Conservation (phyloP, 1,140 invertebrate genomes). For the Rhysida immarginata region DNA sequence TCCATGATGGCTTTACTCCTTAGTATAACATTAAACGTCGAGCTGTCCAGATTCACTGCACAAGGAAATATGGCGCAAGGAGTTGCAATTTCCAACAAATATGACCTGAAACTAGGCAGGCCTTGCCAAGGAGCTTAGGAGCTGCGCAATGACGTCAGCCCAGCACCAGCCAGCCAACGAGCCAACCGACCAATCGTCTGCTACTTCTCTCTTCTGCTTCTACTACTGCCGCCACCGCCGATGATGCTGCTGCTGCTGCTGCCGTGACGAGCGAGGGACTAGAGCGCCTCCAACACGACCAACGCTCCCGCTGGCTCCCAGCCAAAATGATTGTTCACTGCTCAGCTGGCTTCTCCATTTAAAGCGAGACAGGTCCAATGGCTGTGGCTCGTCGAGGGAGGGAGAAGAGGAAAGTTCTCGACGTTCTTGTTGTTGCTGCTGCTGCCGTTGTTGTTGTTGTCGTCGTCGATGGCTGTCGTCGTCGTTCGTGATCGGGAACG, state of each 20-base stretch:
- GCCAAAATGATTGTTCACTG: slow-evolving; percentile 1
- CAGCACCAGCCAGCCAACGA: not conserved
- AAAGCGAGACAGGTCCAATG: not conserved
- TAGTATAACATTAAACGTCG: not conserved
- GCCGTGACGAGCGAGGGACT: too few relatives aligned
- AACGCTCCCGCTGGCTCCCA: not conserved
- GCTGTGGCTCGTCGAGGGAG: not conserved
- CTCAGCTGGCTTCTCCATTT: slow-evolving; percentile 1
- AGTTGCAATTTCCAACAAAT: slow-evolving; percentile 1
- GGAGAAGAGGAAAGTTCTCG: too few relatives aligned
- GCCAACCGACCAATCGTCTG: too few relatives aligned
- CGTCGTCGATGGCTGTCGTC: too few relatives aligned
- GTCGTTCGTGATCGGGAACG: too few relatives aligned
- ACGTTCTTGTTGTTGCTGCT: too few relatives aligned
- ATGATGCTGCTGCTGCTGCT: too few relatives aligned
- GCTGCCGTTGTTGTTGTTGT: too few relatives aligned
- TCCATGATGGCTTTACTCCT: not conserved
- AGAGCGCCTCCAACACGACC: not conserved
- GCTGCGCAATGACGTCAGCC: not conserved
- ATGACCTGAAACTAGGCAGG: slow-evolving; percentile 5
- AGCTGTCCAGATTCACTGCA: not conserved
- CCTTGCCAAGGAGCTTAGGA: too few relatives aligned
- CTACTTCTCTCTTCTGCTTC: too few relatives aligned
- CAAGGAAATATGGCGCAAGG: slow-evolving; percentile 3
- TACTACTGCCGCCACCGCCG: too few relatives aligned